These are phyloP conservation scores for Nebria ingens DNA, from an alignment of 1,140 invertebrate genomes.

Conservation along the genomic window DNA sequence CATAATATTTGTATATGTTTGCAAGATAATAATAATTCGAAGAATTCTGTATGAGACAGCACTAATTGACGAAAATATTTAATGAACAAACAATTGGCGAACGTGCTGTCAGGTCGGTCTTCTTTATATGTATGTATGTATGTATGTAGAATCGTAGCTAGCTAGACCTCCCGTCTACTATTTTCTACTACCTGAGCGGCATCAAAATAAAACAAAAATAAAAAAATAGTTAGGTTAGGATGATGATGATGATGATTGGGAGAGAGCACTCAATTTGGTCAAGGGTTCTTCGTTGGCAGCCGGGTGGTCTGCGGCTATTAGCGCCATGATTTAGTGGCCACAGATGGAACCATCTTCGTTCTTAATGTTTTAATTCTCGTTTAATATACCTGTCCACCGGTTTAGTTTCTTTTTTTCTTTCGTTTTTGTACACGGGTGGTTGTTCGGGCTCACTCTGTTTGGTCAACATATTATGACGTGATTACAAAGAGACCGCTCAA, in stretches of 20 bases:
- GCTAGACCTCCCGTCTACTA: too few species aligned
- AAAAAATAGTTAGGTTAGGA: too few species aligned
- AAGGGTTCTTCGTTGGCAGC: not conserved
- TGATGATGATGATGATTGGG: not conserved
- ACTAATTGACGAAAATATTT: too few species aligned
- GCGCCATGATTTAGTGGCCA: not conserved
- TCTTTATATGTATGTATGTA: too few species aligned
- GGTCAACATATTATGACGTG: not conserved
- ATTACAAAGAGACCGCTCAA: not conserved
- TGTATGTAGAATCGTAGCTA: too few species aligned
- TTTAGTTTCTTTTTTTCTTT: not conserved
- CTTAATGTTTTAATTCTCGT: not conserved
- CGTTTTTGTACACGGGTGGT: not conserved
- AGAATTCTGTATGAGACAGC: too few species aligned
- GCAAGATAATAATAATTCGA: too few species aligned
- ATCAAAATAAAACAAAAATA: too few species aligned
- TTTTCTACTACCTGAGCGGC: too few species aligned
- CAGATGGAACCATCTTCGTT: not conserved
- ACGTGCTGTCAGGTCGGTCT: too few species aligned
- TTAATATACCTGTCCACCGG: not conserved
- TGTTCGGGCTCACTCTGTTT: not conserved
- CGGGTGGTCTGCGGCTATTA: not conserved
- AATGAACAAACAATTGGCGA: too few species aligned
- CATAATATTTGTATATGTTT: too few species aligned
- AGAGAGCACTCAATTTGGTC: not conserved